Evolutionary conservation across 2,797 vertebrate genomes (phyloP).

Genomic region (Phoxinus dragarum): DNA sequence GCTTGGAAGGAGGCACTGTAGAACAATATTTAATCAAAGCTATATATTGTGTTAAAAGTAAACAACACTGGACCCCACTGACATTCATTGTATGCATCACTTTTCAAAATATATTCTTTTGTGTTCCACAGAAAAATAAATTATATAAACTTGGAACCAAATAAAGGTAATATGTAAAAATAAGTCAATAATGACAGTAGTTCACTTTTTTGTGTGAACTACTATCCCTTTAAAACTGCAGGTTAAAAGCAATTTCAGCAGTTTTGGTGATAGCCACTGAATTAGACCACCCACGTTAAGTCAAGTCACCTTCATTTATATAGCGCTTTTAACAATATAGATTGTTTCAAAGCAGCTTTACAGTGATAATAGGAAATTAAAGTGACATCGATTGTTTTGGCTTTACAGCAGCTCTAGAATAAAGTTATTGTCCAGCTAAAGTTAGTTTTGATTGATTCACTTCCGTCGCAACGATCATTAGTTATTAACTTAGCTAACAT

Average conservation of each 20-base stretch:
- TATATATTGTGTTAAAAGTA: not conserved
- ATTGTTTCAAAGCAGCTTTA: too few species aligned
- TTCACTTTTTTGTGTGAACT: not conserved
- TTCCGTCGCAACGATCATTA: too few species aligned
- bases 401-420: too few species aligned
- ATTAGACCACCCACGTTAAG: not conserved
- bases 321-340: too few species aligned
- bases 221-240: not conserved
- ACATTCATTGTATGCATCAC: not conserved
- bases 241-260: not conserved
- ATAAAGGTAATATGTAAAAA: too few species aligned
- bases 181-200: not conserved
- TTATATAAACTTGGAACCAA: not conserved
- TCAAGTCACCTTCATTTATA: too few species aligned
- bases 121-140: not conserved
- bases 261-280: not conserved
- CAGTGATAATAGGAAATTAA: too few species aligned
- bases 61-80: not conserved
- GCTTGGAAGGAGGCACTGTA: slow-evolving; percentile 86
- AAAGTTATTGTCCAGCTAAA: too few species aligned
- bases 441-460: too few species aligned
- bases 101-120: not conserved
- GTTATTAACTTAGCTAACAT: too few species aligned
- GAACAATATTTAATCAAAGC: not conserved
- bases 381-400: too few species aligned